phyloP scores from a whole-genome alignment of 2,888 invertebrate species.

The Sinhomidia bicolor region DNA sequence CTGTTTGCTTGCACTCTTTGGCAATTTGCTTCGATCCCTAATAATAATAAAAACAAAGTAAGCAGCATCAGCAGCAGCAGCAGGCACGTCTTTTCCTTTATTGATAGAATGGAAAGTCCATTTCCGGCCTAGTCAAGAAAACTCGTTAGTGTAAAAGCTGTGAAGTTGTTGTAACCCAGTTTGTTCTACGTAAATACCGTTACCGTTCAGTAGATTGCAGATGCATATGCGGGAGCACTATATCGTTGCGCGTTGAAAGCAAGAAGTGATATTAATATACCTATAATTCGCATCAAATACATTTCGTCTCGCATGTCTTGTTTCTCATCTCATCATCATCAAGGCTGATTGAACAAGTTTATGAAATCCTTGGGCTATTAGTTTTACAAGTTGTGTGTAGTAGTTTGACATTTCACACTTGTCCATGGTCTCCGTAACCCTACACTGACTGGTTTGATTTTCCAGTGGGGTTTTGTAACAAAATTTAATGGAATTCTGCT shows the following conservation, averaged over 20 bases:
- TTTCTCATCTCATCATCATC: not conserved
- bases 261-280: no score
- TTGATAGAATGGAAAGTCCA: not conserved
- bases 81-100: not conserved
- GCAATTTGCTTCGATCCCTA: constrained; percentile 8
- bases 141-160: constrained; percentile 60
- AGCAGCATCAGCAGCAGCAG: no score
- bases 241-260: no score
- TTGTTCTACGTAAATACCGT: no score
- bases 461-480: not conserved
- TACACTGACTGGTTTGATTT: no score
- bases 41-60: not conserved
- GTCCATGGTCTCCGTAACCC: no score
- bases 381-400: no score
- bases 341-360: no score
- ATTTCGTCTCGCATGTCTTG: not conserved
- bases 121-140: constrained; percentile 58
- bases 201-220: not conserved
- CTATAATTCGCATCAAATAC: no score
- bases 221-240: not conserved
- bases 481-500: not conserved
- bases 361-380: no score
- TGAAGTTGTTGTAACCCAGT: not conserved
- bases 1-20: no score
- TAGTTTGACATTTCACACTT: no score